Base-by-base conservation (phyloP, 2,113 vertebrate species). In the Labrus mixtus region DNA sequence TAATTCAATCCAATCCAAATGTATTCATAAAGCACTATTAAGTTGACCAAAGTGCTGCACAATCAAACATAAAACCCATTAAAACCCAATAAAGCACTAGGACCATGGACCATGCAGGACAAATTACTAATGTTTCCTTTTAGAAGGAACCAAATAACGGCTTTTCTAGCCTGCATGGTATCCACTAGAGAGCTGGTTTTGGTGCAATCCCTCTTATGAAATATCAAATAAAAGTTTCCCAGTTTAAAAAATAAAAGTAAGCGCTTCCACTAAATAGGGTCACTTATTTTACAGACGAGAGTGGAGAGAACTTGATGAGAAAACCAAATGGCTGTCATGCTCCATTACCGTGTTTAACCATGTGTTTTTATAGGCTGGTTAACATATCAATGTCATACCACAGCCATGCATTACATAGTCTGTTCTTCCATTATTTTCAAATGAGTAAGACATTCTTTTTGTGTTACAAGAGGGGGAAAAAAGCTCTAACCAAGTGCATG, bases 321-420 rank as follows among this genome's bases (percentile, higher is more conserved):
- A 79, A 73, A 85, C 68, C 77, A 75, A 85, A 80, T 65, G 69
- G 37, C 46, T 48, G 3, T 46, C 8, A 63, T 56, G 51, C 86
- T 64, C 65, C 60, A 13, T 77, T 84, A 73, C 36, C 0, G 0
- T 56, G 62, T 73, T 80, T 68, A 85, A 57, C 64, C 46, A 63
- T 73, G 23, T 73, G 55, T 73, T 81, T 81, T 76, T 73, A 81
- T 57, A 13, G 46, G 25, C 37, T 57, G 51, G 65, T 81, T 60
- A 82, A 73, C 22, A 66, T 77, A 39, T 79, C 75, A 59, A 48
- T 73, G 61, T 50, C 60, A 64, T 41, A 68, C 72, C 51, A 59
- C 46, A 67, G 9, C 50, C 73, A 29, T 1, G 36, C 37, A 66
- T 19, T 48, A 66, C 50, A 63, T 25, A 9, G 20, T 37, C 63